Evolutionary conservation across 2,113 vertebrate species (phyloP).

Genomic region (Malurus elegans): DNA sequence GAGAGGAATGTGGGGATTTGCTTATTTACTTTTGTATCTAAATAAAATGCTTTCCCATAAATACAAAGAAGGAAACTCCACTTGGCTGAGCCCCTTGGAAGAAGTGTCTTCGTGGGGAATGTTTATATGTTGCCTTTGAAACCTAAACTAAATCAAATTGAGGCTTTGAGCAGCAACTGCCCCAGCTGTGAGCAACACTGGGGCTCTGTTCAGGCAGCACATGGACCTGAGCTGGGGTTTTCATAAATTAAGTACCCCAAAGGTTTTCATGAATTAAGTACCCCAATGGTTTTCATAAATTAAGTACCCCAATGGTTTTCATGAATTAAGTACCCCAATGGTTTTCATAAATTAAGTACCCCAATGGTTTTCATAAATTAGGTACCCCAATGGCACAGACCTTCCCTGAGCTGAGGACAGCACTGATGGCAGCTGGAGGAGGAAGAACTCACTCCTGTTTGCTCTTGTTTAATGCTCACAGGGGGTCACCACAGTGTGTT

Average conservation of each 20-base stretch:
- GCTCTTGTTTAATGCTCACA: accelerated
- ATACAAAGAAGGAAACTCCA: conserved; percentile 21
- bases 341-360: not conserved
- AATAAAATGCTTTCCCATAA: conserved; percentile 67
- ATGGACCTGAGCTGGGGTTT: not conserved
- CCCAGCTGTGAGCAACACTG: not conserved
- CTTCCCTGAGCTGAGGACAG: not conserved
- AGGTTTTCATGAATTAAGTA: not conserved
- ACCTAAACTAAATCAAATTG: not conserved
- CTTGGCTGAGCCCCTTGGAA: conserved; percentile 25
- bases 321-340: not conserved
- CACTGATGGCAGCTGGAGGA: accelerated
- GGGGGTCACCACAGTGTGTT: not conserved
- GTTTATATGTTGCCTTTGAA: conserved; percentile 29
- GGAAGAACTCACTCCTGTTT: not conserved
- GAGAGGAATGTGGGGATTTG: conserved; percentile 14
- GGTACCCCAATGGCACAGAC: not conserved
- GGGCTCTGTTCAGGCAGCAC: not conserved
- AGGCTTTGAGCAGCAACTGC: not conserved
- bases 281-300: not conserved
- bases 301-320: not conserved
- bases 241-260: not conserved
- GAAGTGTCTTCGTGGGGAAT: conserved; percentile 45
- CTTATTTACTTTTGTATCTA: not conserved
- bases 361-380: not conserved